Conservation (phyloP, 1,140 invertebrate species). For the Magallana ariakensis region DNA sequence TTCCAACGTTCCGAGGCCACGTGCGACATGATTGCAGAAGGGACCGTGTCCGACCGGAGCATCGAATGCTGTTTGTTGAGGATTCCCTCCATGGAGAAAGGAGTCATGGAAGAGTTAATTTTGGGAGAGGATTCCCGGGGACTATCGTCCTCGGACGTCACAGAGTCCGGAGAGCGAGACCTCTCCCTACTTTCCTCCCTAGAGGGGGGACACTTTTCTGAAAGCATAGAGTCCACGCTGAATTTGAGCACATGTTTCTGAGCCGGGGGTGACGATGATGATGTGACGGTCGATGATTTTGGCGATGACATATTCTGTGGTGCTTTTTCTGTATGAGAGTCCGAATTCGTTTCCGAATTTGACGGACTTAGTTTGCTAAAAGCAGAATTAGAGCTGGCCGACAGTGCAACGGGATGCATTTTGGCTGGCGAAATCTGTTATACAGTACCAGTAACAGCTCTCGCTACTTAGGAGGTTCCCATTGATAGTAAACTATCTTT, state of each 20-base stretch:
- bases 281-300: conserved; percentile 28
- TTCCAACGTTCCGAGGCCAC: conserved; percentile 50
- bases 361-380: conserved; percentile 54
- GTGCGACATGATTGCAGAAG: conserved; percentile 46
- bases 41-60: conserved; percentile 38
- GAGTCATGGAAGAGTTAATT: conserved; percentile 43
- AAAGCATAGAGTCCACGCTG: conserved; percentile 58
- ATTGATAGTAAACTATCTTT: conserved; percentile 37
- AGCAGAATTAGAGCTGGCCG: conserved; percentile 55
- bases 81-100: conserved; percentile 59
- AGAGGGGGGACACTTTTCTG: conserved; percentile 46
- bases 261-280: conserved; percentile 39
- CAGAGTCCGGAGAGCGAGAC: conserved; percentile 52
- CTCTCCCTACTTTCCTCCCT: conserved; percentile 46
- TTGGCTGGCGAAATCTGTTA: conserved; percentile 42
- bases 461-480: conserved; percentile 7
- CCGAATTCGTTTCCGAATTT: conserved; percentile 18
- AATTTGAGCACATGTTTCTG: conserved; percentile 60
- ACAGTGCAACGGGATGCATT: conserved; percentile 56
- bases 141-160: conserved; percentile 53
- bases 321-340: conserved; percentile 5
- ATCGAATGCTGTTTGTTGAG: conserved; percentile 57
- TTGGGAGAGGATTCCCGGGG: conserved; percentile 45
- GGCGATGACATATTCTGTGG: conserved; percentile 35
- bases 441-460: not conserved